Evolutionary conservation across 2,797 vertebrate species (phyloP).

Genomic region (Enteromius treurensis): DNA sequence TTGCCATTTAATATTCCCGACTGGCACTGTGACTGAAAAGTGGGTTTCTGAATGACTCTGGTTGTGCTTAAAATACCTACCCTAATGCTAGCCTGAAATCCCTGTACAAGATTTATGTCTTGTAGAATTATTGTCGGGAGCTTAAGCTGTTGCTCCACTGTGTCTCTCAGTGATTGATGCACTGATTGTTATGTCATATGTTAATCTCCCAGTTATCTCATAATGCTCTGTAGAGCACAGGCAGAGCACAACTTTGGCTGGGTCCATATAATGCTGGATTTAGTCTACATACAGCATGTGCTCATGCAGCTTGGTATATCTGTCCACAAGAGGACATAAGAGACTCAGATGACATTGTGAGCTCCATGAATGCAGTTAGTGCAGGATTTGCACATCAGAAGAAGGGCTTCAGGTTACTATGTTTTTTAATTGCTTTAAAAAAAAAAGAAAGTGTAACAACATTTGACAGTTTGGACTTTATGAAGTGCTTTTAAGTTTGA

Average conservation of each 20-base stretch:
- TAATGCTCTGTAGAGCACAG: not conserved
- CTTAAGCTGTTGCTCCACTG: not conserved
- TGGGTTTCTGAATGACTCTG: not conserved
- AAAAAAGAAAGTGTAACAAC: not conserved
- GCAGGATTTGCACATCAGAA: not conserved
- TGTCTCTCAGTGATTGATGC: conserved; percentile 18
- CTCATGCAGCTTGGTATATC: not conserved
- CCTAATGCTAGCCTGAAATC: conserved; percentile 15
- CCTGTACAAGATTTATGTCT: conserved; percentile 23
- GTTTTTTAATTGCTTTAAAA: not conserved
- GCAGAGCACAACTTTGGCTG: not conserved
- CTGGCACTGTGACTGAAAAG: not conserved
- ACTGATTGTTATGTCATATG: conserved; percentile 21
- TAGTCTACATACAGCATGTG: not conserved
- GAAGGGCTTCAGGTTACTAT: not conserved
- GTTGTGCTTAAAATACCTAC: not conserved
- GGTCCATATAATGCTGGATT: conserved; percentile 8
- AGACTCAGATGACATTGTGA: not conserved
- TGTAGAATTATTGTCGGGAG: conserved; percentile 6
- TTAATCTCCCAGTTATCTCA: conserved; percentile 4
- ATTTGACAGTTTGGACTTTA: not conserved
- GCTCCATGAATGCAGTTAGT: not conserved
- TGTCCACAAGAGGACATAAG: conserved; percentile 33
- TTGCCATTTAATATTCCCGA: not conserved
- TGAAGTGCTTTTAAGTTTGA: not conserved